These are phyloP conservation scores for Rhynchomys soricoides DNA, from an alignment of 2,113 vertebrate species.

Conservation along the genomic window DNA sequence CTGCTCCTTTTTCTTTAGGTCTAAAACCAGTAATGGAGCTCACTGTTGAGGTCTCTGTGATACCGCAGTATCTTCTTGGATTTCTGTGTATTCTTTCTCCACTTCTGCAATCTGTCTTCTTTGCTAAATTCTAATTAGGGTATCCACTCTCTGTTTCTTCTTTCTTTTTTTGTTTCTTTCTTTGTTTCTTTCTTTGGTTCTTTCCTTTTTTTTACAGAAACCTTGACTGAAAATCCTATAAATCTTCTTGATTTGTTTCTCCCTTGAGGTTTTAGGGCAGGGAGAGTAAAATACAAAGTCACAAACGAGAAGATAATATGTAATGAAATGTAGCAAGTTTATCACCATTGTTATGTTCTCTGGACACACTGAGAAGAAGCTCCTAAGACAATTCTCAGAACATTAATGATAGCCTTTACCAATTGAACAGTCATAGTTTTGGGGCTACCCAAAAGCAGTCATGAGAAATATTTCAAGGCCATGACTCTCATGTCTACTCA, in stretches of 20 bases:
- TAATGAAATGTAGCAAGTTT: background rate
- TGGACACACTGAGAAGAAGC: background rate
- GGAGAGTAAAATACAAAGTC: background rate
- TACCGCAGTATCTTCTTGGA: background rate
- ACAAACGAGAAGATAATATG: background rate
- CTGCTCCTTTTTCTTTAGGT: background rate
- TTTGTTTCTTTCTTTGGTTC: background rate
- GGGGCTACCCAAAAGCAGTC: background rate
- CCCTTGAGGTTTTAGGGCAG: background rate
- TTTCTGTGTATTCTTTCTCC: slow-evolving; percentile 4
- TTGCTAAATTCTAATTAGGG: slow-evolving; percentile 42
- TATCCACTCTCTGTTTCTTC: background rate
- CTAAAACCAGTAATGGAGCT: background rate
- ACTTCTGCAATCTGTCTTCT: background rate
- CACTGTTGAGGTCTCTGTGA: background rate
- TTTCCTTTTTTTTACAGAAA: background rate
- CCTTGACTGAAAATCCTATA: background rate
- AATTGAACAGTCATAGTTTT: slow-evolving; percentile 38
- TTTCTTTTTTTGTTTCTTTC: slow-evolving; percentile 14
- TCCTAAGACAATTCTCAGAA: slow-evolving; percentile 43
- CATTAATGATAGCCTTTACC: slow-evolving; percentile 28
- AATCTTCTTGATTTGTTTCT: slow-evolving; percentile 17
- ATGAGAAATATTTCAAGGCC: slow-evolving; percentile 6
- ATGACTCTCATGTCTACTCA: background rate
- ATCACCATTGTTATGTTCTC: background rate